A percentile compares a stretch with the other conserved stretches of the same genome.
phyloP scores from a whole-genome alignment of 2,888 invertebrate genomes.

The Microctonus brassicae region DNA sequence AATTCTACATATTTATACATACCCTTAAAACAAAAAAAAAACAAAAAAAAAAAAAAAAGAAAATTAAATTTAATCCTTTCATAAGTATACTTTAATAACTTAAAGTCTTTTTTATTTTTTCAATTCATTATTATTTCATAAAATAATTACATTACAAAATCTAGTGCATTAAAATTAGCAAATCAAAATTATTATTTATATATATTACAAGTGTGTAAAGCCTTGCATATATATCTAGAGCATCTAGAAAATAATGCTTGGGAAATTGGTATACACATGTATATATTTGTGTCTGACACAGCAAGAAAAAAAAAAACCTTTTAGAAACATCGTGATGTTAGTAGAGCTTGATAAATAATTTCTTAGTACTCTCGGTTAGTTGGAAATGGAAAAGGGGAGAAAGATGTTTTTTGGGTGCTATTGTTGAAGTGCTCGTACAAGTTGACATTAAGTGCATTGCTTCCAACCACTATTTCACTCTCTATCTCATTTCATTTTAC shows the following conservation, averaged over 20 bases:
- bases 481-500: background rate
- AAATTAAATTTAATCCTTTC: too few relatives aligned
- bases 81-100: too few relatives aligned
- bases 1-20: background rate
- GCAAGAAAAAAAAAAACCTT: background rate
- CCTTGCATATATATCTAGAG: background rate
- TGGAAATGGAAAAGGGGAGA: background rate
- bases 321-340: background rate
- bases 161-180: background rate
- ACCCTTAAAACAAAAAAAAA: too few relatives aligned
- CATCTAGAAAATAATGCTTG: background rate
- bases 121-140: background rate
- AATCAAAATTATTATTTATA: too few relatives aligned
- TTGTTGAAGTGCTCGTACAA: slow-evolving; percentile 1
- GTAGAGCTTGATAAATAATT: slow-evolving; percentile 5
- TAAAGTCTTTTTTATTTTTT: background rate
- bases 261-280: background rate
- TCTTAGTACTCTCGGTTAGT: background rate
- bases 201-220: background rate
- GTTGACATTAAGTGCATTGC: slow-evolving; percentile 38
- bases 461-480: slow-evolving; percentile 8
- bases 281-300: background rate
- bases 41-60: too few relatives aligned
- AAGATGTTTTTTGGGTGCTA: background rate
- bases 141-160: background rate